A percentile compares a stretch with the other conserved stretches of the same genome.
Evolutionary conservation across 1,140 invertebrate species (phyloP).

Genomic region (Sitophilus oryzae): DNA sequence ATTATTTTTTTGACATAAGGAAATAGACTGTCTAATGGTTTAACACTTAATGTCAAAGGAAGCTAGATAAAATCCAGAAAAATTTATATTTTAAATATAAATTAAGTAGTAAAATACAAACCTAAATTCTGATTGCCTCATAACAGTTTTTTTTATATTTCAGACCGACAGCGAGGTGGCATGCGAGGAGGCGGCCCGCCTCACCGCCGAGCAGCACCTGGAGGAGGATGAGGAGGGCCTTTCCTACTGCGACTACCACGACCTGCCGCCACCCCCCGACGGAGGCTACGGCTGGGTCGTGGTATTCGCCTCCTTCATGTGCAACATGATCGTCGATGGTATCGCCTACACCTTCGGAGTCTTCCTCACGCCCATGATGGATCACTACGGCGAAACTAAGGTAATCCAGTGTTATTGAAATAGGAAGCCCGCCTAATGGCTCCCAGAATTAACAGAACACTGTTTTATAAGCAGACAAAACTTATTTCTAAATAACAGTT

Average conservation of each 20-base stretch:
- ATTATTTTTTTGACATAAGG: too few relatives aligned
- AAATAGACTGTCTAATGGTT: too few relatives aligned
- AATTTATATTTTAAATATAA: too few relatives aligned
- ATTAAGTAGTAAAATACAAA: too few relatives aligned
- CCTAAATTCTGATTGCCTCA: too few relatives aligned
- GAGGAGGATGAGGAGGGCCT: conserved; percentile 65
- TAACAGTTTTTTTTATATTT: too few relatives aligned
- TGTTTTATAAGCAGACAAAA: too few relatives aligned
- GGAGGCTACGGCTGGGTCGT: conserved; percentile 89
- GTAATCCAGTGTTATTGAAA: conserved; percentile 4
- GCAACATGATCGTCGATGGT: conserved; percentile 98
- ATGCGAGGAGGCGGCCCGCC: conserved; percentile 68
- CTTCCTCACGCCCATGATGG: conserved; percentile 75
- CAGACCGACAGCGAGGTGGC: conserved; percentile 80
- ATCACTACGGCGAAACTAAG: conserved; percentile 77
- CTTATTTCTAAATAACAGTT: too few relatives aligned
- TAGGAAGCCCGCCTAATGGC: too few relatives aligned
- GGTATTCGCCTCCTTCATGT: conserved; percentile 93
- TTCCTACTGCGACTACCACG: conserved; percentile 66
- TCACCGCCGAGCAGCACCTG: conserved; percentile 56
- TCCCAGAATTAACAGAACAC: too few relatives aligned
- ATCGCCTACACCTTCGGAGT: conserved; percentile 92
- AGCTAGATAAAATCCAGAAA: too few relatives aligned
- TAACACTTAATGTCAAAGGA: too few relatives aligned
- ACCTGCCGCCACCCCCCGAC: conserved; percentile 75